Evolutionary conservation across 92 coral and sea anemone genomes (phyloP).

Genomic region (Chrysogorgia sp.): DNA sequence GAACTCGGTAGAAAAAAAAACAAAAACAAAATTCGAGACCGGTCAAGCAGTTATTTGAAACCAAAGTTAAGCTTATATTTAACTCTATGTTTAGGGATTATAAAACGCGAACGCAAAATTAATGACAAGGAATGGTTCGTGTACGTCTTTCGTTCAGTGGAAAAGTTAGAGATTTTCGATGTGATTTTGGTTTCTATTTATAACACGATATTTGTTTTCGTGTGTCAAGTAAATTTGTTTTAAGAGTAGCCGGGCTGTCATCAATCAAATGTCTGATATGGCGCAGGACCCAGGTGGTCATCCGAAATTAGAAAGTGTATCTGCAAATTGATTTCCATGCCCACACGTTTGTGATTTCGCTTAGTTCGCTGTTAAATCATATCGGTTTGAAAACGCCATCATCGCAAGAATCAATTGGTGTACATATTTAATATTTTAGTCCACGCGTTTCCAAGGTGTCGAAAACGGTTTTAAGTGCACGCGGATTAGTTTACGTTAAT

Average conservation of each 20-base stretch:
- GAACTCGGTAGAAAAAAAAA: too few species aligned
- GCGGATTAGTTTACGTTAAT: conserved; percentile 47
- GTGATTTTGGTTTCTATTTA: conserved; percentile 24
- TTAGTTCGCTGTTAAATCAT: conserved; percentile 9
- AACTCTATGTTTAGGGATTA: too few species aligned
- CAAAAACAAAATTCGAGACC: too few species aligned
- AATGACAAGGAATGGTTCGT: background rate
- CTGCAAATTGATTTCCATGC: background rate
- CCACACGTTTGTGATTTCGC: background rate
- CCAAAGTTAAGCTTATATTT: too few species aligned
- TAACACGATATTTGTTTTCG: conserved; percentile 41
- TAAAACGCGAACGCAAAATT: too few species aligned
- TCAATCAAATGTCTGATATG: conserved; percentile 28
- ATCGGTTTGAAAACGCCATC: background rate
- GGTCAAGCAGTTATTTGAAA: too few species aligned
- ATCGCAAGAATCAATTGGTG: background rate
- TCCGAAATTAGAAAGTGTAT: background rate
- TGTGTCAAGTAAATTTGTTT: conserved; percentile 49
- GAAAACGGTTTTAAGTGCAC: conserved; percentile 25
- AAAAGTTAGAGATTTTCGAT: background rate
- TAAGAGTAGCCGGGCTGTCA: conserved; percentile 35
- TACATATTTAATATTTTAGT: background rate
- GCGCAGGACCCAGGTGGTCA: conserved; percentile 37
- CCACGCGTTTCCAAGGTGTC: conserved; percentile 4
- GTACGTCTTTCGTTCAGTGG: too few species aligned